Evolutionary conservation across 2,797 vertebrate species (phyloP).

Genomic region (Vireo griseus): DNA sequence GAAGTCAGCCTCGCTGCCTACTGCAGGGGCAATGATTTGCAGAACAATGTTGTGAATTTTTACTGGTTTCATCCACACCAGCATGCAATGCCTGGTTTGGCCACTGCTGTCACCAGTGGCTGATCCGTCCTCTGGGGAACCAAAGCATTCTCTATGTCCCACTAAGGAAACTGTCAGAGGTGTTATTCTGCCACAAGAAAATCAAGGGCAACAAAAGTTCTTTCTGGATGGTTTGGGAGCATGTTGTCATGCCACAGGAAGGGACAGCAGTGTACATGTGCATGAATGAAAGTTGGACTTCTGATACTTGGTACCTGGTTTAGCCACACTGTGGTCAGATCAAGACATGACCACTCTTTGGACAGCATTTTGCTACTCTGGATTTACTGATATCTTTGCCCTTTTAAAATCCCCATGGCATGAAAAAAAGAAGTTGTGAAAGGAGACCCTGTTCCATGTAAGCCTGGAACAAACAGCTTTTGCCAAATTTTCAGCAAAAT

Average conservation of each 20-base stretch:
- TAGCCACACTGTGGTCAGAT: neutral
- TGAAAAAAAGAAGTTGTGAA: neutral
- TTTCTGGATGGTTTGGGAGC: neutral
- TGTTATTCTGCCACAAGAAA: neutral
- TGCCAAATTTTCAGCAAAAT: neutral
- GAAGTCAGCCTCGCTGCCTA: neutral
- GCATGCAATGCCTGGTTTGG: accelerated
- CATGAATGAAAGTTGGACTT: neutral
- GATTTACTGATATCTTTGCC: neutral
- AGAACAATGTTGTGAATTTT: neutral
- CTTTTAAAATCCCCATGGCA: neutral
- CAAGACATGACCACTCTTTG: neutral
- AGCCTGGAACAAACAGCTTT: neutral
- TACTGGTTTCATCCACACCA: neutral
- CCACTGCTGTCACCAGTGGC: neutral
- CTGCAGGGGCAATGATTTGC: neutral
- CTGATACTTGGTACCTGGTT: neutral
- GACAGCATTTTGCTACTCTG: neutral
- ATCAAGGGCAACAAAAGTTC: neutral
- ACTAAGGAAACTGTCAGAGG: neutral
- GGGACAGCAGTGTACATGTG: neutral
- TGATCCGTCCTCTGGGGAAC: neutral
- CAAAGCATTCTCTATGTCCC: accelerated
- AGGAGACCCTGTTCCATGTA: neutral
- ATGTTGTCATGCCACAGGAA: neutral